Base-by-base conservation (phyloP, 2,113 vertebrate genomes). In the Aramus guarauna region DNA sequence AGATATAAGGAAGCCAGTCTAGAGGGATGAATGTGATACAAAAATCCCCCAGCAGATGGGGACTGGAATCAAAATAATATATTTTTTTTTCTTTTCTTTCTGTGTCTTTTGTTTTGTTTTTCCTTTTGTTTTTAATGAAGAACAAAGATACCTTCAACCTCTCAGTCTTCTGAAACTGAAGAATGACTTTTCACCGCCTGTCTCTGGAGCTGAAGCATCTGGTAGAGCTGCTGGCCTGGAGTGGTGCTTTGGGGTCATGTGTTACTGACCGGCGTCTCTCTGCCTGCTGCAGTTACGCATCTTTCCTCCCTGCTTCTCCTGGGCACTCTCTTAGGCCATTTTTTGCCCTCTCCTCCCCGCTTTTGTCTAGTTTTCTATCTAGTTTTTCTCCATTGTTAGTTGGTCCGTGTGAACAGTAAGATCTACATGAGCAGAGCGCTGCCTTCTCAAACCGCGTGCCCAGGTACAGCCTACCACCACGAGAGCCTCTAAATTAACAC, bases 41-140 rank as follows among this genome's bases (percentile, higher is more conserved):
- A 77, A 89, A 86, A 56, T 74, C 48, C 47, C 10, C 91, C 91
- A 91, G 86, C 69, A 96, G 95, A 75, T 91, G 95, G 93, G 21
- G 80, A 81, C 60, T 85, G 73, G 43, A 66, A 71, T 77, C 19
- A 9, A 20, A 55, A 29, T 53, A 53, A 30, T 56, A 10, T 32
- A n/a, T 56, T 56, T 32, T 32, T 36, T 41, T 43, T 5, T n/a
- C 60, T n/a, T 27, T 30, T 30, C 15, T 55, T 29, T 29, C 45
- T 47, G 16, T 47, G 34, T 30, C 45, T 41, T 5, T 29, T 45
- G 8, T 45, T 45, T 39, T 67, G 30, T 55, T 5, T 2, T 3
- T 12, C 17, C 13, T 27, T 32, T 17, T 29, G 8, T 32, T 15
- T 34, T 29, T n/a, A 9, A 7, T 37, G 5, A 52, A 58, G 43